Conservation (phyloP, 2,113 vertebrate genomes). For the Scopus umbretta region DNA sequence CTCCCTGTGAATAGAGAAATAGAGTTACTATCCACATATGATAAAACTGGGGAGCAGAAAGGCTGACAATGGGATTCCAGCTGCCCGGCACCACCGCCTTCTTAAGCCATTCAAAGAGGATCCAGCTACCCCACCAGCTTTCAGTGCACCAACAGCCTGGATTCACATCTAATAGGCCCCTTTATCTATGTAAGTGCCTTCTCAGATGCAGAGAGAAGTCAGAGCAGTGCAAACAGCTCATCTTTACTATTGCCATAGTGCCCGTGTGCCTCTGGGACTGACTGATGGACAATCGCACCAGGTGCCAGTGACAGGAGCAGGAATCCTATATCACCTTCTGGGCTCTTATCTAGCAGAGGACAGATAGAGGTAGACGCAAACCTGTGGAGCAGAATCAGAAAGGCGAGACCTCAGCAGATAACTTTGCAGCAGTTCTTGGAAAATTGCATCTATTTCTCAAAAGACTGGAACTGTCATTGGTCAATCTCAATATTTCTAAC, state of each 20-base stretch:
- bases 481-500: not conserved
- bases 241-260: not conserved
- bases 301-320: not conserved
- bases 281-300: not conserved
- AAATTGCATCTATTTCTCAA: not conserved
- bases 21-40: not conserved
- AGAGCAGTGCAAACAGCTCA: not conserved
- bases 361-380: not conserved
- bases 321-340: not conserved
- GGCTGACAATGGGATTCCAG: not conserved
- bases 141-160: not conserved
- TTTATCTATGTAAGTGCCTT: not conserved
- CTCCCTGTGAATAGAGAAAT: not conserved
- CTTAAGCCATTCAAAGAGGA: not conserved
- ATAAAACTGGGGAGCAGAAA: not conserved
- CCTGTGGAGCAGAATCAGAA: not conserved
- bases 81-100: fast-evolving
- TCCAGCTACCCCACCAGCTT: not conserved
- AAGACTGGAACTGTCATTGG: not conserved
- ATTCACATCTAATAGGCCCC: not conserved
- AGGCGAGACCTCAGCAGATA: not conserved
- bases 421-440: not conserved
- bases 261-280: not conserved
- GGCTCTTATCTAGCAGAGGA: not conserved
- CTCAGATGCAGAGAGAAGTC: not conserved